Conservation (phyloP, 2,797 vertebrate species). For the Limosa lapponica region DNA sequence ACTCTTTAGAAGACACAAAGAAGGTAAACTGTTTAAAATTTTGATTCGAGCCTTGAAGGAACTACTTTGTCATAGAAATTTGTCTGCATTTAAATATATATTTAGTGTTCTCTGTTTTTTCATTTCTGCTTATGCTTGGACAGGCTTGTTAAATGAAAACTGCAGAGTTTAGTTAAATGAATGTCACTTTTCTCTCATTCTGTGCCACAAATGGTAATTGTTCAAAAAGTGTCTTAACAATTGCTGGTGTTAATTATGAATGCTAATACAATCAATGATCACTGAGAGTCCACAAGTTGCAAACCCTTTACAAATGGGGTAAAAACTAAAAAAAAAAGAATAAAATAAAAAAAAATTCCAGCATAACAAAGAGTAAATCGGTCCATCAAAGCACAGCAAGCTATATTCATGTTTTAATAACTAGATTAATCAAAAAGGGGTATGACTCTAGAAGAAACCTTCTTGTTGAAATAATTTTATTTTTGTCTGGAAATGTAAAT, state of each 20-base stretch:
- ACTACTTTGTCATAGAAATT: slow-evolving; percentile 54
- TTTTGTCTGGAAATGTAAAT: slow-evolving; percentile 59
- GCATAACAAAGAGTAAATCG: slow-evolving; percentile 15
- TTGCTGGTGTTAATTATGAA: slow-evolving; percentile 47
- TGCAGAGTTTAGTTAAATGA: slow-evolving; percentile 37
- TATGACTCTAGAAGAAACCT: slow-evolving; percentile 15
- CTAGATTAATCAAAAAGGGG: background rate
- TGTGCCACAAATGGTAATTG: background rate
- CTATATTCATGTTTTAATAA: slow-evolving; percentile 8
- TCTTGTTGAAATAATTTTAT: slow-evolving; percentile 56
- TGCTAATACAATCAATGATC: background rate
- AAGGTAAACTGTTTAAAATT: slow-evolving; percentile 74
- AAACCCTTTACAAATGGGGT: background rate
- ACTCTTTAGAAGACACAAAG: slow-evolving; percentile 74
- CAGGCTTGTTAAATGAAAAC: slow-evolving; percentile 1
- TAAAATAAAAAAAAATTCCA: background rate
- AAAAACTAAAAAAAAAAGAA: background rate
- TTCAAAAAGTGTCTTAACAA: slow-evolving; percentile 15
- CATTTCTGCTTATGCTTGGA: slow-evolving; percentile 62
- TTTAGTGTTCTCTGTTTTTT: slow-evolving; percentile 35
- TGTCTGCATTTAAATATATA: slow-evolving; percentile 61
- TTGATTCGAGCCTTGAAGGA: slow-evolving; percentile 61
- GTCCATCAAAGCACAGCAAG: background rate
- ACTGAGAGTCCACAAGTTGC: background rate
- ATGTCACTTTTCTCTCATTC: slow-evolving; percentile 39